Evolutionary conservation across 1,140 invertebrate species (phyloP), one percentile per base, ranked within the genome.

Genomic region (Diachasma alloeum): DNA sequence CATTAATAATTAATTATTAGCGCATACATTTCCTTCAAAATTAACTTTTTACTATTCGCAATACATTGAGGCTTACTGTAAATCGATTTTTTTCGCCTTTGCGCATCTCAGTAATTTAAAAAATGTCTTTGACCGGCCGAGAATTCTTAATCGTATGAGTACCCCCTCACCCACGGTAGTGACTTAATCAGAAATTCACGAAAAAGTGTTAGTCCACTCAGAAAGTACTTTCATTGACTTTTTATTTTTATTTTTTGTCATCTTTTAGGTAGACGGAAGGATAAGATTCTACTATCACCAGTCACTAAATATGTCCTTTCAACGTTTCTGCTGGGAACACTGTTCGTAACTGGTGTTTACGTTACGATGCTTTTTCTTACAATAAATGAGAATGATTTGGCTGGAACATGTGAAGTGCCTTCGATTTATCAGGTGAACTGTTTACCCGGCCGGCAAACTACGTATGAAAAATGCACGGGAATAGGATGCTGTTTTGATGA

Each of bases 401-500:
- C 24, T 37, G 66, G 53, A 1, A 77, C 79, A 13, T 82, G 82
- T 31, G 73, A 80, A 70, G 56, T 82, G 22, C 46, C 56, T 39
- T 11, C 75, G 8, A 72, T 42, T 70, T 82, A 81, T 48, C 78
- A 78, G 15, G 78, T 82, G 9, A 72, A 80, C 36, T 83, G 82
- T 73, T 71, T 81, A 19, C 79, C 81, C 3, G 82, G 72, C 6
- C 71, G 69, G 53, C 37, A 17, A 4, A 15, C 74, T 15, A 70
- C 48, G 0, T 70, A 74, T 22, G 53, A 79, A n/a, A 26, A 73
- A 13, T 83, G 82, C 73, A 44, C 46, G 15, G 42, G 77, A 26
- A 73, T 70, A 4, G 75, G 72, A 56, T 83, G 83, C 63, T 84
- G 82, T 72, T 83, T 81, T 78, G 42, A 77, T 26, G 75, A 68